These are phyloP conservation scores for Apodemia hepburni DNA, from an alignment of 2,888 invertebrate genomes.

Conservation along the genomic window DNA sequence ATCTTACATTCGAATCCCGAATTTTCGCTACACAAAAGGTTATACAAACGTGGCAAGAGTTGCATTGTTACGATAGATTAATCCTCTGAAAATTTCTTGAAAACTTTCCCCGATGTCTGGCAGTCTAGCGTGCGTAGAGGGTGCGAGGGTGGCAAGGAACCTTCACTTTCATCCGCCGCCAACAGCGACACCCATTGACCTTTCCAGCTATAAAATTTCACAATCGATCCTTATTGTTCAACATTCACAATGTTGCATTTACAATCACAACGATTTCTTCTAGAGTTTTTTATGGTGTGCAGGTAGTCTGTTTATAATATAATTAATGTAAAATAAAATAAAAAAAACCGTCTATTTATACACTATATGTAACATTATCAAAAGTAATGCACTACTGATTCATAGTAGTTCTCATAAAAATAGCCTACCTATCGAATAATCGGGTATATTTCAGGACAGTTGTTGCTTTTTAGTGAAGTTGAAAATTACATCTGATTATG, in stretches of 20 bases:
- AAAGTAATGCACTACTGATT: too few species aligned
- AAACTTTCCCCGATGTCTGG: conserved; percentile 30
- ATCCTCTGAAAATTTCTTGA: conserved; percentile 10
- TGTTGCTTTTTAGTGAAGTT: too few species aligned
- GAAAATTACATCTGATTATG: too few species aligned
- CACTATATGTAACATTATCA: too few species aligned
- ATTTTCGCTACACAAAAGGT: conserved; percentile 29
- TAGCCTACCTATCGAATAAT: too few species aligned
- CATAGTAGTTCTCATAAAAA: too few species aligned
- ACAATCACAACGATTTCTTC: not conserved
- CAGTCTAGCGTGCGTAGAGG: conserved; percentile 38
- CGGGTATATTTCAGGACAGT: too few species aligned
- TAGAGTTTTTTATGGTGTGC: not conserved
- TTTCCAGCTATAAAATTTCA: conserved; percentile 37
- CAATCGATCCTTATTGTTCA: conserved; percentile 23
- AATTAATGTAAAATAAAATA: too few species aligned
- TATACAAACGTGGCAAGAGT: conserved; percentile 29
- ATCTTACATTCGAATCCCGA: too few species aligned
- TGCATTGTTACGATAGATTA: conserved; percentile 11
- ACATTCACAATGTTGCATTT: conserved; percentile 10
- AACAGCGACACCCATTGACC: conserved; percentile 43
- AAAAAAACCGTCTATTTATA: too few species aligned
- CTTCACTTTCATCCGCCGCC: conserved; percentile 58
- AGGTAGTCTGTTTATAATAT: too few species aligned
- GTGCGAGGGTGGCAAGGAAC: conserved; percentile 37